These are phyloP conservation scores for Strigamia crassipes DNA, from an alignment of 2,888 invertebrate species.

Conservation along the genomic window DNA sequence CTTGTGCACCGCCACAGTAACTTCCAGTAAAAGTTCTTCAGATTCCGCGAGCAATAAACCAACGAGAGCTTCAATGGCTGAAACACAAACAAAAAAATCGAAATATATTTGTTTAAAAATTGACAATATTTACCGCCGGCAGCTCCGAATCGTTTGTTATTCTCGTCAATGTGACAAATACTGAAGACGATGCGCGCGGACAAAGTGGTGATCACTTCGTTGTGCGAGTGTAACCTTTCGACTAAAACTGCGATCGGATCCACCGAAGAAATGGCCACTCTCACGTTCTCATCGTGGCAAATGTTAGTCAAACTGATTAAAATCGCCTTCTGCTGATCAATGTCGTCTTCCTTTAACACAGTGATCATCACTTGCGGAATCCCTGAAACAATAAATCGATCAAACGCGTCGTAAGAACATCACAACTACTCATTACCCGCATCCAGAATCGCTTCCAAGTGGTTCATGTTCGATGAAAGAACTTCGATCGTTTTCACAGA, in stretches of 20 bases:
- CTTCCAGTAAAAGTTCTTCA: slow-evolving; percentile 24
- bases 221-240: background rate
- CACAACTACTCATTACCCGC: background rate
- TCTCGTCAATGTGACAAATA: slow-evolving; percentile 15
- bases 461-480: background rate
- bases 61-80: slow-evolving; percentile 33
- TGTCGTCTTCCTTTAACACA: slow-evolving; percentile 5
- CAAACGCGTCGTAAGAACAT: background rate
- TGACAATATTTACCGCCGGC: background rate
- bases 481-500: slow-evolving; percentile 43
- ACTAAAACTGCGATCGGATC: slow-evolving; percentile 43
- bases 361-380: slow-evolving; percentile 9
- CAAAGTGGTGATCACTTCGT: slow-evolving; percentile 17
- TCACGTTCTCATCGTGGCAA: slow-evolving; percentile 20
- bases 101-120: background rate
- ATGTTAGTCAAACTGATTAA: slow-evolving; percentile 41
- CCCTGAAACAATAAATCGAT: slow-evolving; percentile 1
- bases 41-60: background rate
- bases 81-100: background rate
- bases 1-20: background rate
- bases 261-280: background rate
- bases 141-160: slow-evolving; percentile 7
- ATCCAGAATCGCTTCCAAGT: slow-evolving; percentile 25
- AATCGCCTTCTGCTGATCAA: slow-evolving; percentile 8
- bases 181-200: background rate